Base-by-base conservation (phyloP, 2,888 invertebrate species). In the Harpagoxenus sublaevis region DNA sequence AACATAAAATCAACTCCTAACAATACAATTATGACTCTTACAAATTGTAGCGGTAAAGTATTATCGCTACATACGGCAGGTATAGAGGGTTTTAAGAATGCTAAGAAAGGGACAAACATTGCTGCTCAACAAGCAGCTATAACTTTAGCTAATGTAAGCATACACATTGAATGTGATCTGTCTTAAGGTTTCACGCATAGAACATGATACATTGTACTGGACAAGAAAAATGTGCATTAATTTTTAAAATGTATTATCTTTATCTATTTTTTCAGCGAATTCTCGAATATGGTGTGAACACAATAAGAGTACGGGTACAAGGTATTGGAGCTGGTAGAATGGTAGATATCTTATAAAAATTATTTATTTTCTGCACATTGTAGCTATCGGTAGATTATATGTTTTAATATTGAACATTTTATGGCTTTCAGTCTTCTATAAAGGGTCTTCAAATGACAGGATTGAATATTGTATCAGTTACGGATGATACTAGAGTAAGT, bases 61-160 rank as follows among this genome's bases (percentile, higher is more conserved):
- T 31, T 70, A 12, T 1, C 63, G 1, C 0, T 71, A 1, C 75
- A 86, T 12, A 15, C 87, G 0, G 55, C 98, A 95, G 99, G 99
- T 0, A 96, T 97, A 91, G 99, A 99, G 94, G 99, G 99, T 6
- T 99, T 99, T 93, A 99, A 98, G 95, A 98, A 99, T 95, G 97
- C 99, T 0, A 97, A 97, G 91, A 99, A 99, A 95, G 99, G 99
- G 86, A 99, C 99, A 5, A 99, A 99, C 94, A 97, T 99, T 92
- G 99, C 99, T 57, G 99, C 99, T 2, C 99, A 99, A 95, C 98
- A 99, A 15, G 98, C 99, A 39, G 99, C 98, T 39, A 97, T 99
- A 79, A 97, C 96, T 84, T 95, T 99, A 91, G 97, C 97, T 89
- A 95, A 96, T 84, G 98, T 98, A 96, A 96, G 96, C 95, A 82